Conservation (phyloP, 2,888 invertebrate genomes). For the Rhamphomyia laevipes region DNA sequence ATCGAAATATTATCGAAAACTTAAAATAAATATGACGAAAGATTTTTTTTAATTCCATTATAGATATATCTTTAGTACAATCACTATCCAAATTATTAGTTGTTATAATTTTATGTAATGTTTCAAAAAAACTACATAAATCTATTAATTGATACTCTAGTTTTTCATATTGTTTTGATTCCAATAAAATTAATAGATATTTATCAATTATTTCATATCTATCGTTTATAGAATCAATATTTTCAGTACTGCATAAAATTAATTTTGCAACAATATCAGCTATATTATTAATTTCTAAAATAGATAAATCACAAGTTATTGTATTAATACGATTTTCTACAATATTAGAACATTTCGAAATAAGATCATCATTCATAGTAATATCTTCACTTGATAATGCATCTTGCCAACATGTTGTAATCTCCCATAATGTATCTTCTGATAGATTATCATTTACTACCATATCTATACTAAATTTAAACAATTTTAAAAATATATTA, state of each 20-base stretch:
- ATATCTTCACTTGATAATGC: conserved; percentile 36
- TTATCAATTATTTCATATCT: conserved; percentile 23
- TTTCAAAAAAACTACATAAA: not conserved
- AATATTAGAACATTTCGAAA: conserved; percentile 22
- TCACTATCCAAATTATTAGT: not conserved
- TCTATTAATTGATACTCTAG: not conserved
- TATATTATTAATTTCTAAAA: conserved; percentile 21
- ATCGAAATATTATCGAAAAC: conserved; percentile 24
- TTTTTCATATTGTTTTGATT: conserved; percentile 8
- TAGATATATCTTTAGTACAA: not conserved
- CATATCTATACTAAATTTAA: conserved; percentile 37
- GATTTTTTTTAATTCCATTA: conserved; percentile 13
- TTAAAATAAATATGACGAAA: conserved; percentile 25
- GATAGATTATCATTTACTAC: conserved; percentile 27
- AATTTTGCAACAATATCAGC: conserved; percentile 28
- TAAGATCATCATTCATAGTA: conserved; percentile 20
- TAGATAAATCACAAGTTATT: not conserved
- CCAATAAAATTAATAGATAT: conserved; percentile 14
- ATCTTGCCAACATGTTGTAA: conserved; percentile 47
- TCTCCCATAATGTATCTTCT: conserved; percentile 44
- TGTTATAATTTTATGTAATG: not conserved
- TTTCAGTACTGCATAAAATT: conserved; percentile 30
- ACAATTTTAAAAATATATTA: conserved; percentile 39
- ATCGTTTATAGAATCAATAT: conserved; percentile 21
- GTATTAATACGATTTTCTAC: conserved; percentile 18